Conservation (phyloP, 2,797 vertebrate species). For the Pelobates cultripes region DNA sequence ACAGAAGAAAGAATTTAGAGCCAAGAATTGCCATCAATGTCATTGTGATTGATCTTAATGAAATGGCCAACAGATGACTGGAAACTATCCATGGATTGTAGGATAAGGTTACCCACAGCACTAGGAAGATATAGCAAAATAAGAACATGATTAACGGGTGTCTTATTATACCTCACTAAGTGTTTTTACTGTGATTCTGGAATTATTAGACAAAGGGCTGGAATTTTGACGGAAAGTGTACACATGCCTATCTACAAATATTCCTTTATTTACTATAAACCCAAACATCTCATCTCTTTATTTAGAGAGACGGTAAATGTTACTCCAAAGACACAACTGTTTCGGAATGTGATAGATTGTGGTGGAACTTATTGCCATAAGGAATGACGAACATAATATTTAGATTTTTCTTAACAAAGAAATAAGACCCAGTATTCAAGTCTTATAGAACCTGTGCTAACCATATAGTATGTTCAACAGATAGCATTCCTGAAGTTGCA, state of each 20-base stretch:
- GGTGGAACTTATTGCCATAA: not conserved
- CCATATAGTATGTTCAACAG: no score
- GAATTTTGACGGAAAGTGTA: constrained; percentile 14
- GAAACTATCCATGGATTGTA: no score
- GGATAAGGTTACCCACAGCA: no score
- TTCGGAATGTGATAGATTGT: not conserved
- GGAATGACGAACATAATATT: constrained; percentile 4
- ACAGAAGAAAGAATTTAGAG: no score
- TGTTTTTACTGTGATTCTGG: constrained; percentile 2
- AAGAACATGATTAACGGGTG: not conserved
- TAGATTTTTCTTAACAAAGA: not conserved
- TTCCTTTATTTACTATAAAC: constrained; percentile 30
- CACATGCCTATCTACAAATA: not conserved
- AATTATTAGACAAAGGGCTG: constrained; percentile 6
- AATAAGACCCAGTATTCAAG: not conserved
- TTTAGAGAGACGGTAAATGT: constrained; percentile 23
- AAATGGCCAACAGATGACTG: no score
- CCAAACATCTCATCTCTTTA: constrained; percentile 26
- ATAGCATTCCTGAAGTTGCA: no score
- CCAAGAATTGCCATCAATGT: no score
- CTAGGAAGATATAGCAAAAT: not conserved
- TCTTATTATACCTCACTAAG: not conserved
- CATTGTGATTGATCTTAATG: no score
- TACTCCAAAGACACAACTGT: not conserved
- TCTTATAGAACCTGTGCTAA: no score